Conservation (phyloP, 2,797 vertebrate species). For the Gymnopithys bicolor region DNA sequence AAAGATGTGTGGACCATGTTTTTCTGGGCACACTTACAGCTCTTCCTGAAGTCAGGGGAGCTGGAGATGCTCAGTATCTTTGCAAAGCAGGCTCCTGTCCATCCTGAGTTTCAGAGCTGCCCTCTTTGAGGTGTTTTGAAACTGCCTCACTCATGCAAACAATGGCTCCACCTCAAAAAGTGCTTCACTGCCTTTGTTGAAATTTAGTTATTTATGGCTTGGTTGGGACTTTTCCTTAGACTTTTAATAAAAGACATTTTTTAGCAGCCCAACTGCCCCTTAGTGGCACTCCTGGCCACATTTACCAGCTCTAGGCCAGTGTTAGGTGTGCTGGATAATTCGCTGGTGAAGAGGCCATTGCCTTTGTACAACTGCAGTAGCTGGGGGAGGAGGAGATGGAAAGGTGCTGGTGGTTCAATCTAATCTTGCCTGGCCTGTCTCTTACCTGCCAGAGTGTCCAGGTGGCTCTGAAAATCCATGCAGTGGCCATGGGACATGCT, state of each 20-base stretch:
- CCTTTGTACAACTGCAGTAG: not conserved
- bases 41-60: not conserved
- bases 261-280: not conserved
- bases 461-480: conserved; percentile 84
- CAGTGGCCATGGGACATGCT: conserved; percentile 85
- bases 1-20: not conserved
- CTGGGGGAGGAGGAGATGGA: not conserved
- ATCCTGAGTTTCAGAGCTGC: not conserved
- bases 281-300: not conserved
- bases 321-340: not conserved
- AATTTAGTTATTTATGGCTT: not conserved
- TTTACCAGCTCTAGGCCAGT: not conserved
- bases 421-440: not conserved
- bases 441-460: conserved; percentile 85
- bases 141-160: not conserved
- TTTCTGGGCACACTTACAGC: not conserved
- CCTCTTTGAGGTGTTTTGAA: not conserved
- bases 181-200: not conserved
- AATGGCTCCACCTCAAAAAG: not conserved
- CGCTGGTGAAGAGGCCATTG: not conserved
- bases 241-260: not conserved
- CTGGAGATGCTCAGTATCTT: not conserved
- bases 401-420: not conserved
- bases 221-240: not conserved
- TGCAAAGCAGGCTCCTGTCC: not conserved